phyloP scores from a whole-genome alignment of 2,797 vertebrate genomes.

The Cephalopachus bancanus region DNA sequence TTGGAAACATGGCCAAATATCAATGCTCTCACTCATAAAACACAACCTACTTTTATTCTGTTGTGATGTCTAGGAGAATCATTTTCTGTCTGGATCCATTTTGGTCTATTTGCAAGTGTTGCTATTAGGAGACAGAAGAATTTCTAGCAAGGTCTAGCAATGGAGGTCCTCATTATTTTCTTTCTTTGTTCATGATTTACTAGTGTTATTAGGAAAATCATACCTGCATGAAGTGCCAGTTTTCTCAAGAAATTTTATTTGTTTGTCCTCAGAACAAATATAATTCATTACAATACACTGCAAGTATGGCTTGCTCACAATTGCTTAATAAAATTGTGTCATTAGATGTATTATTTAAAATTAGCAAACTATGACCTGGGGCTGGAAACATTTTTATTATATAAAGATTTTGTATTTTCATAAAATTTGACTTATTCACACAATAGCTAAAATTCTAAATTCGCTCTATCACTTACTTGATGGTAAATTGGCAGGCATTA shows the following conservation, averaged over 20 bases:
- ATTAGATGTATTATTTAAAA: constrained; percentile 76
- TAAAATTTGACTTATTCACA: constrained; percentile 63
- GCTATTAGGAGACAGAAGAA: constrained; percentile 19
- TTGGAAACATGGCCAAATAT: constrained; percentile 19
- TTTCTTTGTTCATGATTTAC: constrained; percentile 45
- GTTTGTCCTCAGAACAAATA: constrained; percentile 47
- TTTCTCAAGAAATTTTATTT: constrained; percentile 59
- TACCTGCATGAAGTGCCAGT: background rate
- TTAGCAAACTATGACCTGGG: constrained; percentile 67
- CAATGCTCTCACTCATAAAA: constrained; percentile 49
- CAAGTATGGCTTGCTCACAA: background rate
- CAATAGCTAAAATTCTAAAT: constrained; percentile 62
- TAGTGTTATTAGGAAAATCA: constrained; percentile 36
- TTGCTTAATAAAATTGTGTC: constrained; percentile 61
- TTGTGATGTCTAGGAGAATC: background rate
- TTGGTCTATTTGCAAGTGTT: constrained; percentile 3
- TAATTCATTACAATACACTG: constrained; percentile 19
- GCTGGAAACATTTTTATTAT: constrained; percentile 78
- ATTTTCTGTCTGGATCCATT: constrained; percentile 24
- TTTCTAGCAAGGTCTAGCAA: background rate
- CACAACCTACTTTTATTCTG: constrained; percentile 43
- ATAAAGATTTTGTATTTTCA: constrained; percentile 72
- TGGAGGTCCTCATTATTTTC: constrained; percentile 6
- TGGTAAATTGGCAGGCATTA: constrained; percentile 34
- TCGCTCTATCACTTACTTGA: constrained; percentile 41